Evolutionary conservation across 2,888 invertebrate genomes (phyloP).

Genomic region (Thysanoteuthis rhombus): DNA sequence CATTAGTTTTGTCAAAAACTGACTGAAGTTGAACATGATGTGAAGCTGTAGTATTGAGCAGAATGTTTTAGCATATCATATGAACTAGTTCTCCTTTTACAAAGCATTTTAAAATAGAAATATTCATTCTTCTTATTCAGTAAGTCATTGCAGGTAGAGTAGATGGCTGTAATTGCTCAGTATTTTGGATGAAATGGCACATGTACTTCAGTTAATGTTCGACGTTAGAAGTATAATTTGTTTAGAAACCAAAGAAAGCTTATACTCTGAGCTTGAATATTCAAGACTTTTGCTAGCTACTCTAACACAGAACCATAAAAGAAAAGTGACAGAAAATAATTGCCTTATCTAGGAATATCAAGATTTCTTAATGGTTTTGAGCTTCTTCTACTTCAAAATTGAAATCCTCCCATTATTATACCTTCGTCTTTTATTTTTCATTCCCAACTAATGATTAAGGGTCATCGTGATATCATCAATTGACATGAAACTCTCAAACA

Average conservation of each 20-base stretch:
- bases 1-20: not conserved
- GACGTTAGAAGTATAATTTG: too few species aligned
- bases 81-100: not conserved
- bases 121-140: not conserved
- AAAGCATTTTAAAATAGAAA: not conserved
- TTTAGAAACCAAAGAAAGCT: not conserved
- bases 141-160: not conserved
- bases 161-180: not conserved
- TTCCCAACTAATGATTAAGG: too few species aligned
- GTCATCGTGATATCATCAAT: too few species aligned
- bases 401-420: not conserved
- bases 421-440: too few species aligned
- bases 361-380: not conserved
- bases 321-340: not conserved
- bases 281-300: not conserved
- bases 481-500: too few species aligned
- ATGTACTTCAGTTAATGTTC: too few species aligned
- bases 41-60: not conserved
- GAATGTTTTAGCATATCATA: not conserved
- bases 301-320: not conserved
- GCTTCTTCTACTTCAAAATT: not conserved
- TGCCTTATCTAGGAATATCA: too few species aligned
- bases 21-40: not conserved
- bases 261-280: not conserved
- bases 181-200: not conserved